phyloP scores from a whole-genome alignment of 2,888 invertebrate species.

The Caenorhabditis wallacei region DNA sequence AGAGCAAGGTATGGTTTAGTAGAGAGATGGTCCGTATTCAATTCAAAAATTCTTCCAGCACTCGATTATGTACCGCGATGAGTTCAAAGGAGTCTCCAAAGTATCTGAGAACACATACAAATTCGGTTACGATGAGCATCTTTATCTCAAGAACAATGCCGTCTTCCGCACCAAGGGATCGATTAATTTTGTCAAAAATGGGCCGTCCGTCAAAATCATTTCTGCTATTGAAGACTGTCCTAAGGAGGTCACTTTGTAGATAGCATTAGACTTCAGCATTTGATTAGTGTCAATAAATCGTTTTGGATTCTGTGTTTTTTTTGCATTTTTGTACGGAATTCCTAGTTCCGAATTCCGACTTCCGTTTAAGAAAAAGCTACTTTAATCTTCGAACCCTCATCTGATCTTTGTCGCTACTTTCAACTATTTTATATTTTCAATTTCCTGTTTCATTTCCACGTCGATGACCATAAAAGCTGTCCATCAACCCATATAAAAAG shows the following conservation, averaged over 20 bases:
- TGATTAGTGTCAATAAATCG: too few species aligned
- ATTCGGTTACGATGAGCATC: slow-evolving; percentile 10
- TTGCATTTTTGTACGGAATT: neutral
- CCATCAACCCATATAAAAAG: slow-evolving; percentile 3
- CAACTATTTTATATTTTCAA: neutral
- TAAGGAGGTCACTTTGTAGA: neutral
- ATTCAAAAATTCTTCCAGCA: neutral
- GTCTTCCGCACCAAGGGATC: neutral
- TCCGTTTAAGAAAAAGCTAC: neutral
- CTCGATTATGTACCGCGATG: neutral
- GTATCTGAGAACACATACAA: neutral
- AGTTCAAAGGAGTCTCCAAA: neutral
- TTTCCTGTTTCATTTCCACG: slow-evolving; percentile 30
- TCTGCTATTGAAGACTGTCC: slow-evolving; percentile 9
- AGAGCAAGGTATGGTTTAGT: slow-evolving; percentile 6
- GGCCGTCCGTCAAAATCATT: neutral
- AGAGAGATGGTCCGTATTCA: neutral
- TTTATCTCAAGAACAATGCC: neutral
- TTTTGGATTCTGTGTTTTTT: neutral
- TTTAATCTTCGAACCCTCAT: neutral
- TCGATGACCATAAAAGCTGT: slow-evolving; percentile 19
- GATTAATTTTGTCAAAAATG: neutral
- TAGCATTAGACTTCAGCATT: neutral
- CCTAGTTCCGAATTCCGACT: too few species aligned
- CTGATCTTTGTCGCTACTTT: slow-evolving; percentile 22